Base-by-base conservation (phyloP, 2,113 vertebrate species). In the Lynx canadensis region DNA sequence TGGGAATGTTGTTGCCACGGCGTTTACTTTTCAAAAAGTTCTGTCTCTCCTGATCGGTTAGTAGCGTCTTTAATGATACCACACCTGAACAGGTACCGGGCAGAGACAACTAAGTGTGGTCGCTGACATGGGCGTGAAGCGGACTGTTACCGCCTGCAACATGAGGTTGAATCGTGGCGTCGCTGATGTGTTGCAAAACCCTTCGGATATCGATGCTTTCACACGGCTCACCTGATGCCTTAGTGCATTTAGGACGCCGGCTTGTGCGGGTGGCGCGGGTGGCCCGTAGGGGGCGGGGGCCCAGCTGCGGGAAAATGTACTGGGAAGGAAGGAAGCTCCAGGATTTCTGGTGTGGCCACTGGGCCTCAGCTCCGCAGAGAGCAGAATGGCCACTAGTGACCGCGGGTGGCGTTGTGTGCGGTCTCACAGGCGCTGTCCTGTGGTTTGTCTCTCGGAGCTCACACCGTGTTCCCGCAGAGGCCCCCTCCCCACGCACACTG, bases 381-480 rank as follows among this genome's bases (percentile, higher is more conserved):
- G 69, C n/a, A 36, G 69, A 71, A 33, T 3, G 33, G 33, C 68
- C 7, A 33, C 8, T 16, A 10, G 68, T 4, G 68, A 19, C 18
- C 0, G 1, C 16, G 16, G 57, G 31, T 7, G 8, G 0, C 1
- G 31, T 18, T 1, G n/a, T 36, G 68, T 18, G 4, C 1, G 15
- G 66, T n/a, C 66, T n/a, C 33, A n/a, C 66, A 7, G 7, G n/a
- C 18, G 66, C 65, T 66, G 45, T 45, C 45, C 45, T n/a, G 66
- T 18, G 31, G 15, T n/a, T n/a, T n/a, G 69, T 36, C 69, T 71
- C n/a, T n/a, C 69, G 2, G 4, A 19, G 18, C 19, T 5, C 9
- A 19, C 4, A 9, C 69, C 18, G 3, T 11, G 10, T 71, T 21
- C n/a, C 21, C 4, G 68, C 69, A 1, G 5, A 13, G 19, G 10